Conservation (phyloP, 2,888 invertebrate species). For the Cheilosia urbana region DNA sequence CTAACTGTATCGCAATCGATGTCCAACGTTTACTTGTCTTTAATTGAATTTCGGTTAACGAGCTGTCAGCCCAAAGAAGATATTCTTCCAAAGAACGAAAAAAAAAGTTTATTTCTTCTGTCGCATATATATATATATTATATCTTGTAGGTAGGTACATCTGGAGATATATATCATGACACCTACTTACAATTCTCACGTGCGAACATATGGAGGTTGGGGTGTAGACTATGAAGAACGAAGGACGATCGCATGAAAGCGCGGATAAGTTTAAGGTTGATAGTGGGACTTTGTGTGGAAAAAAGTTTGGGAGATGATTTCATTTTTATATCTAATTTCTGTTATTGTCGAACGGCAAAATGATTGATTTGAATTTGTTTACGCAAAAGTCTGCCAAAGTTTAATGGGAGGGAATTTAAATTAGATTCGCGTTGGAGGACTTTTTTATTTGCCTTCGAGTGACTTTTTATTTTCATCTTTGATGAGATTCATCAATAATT, state of each 20-base stretch:
- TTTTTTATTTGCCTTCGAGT: background rate
- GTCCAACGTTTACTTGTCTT: conserved; percentile 62
- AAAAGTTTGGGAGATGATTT: conserved; percentile 29
- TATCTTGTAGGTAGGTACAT: no score
- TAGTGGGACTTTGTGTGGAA: conserved; percentile 1
- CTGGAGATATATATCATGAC: background rate
- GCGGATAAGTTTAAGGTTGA: conserved; percentile 5
- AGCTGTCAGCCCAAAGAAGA: conserved; percentile 60
- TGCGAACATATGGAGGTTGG: conserved; percentile 26
- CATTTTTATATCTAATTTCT: conserved; percentile 9
- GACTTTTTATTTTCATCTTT: background rate
- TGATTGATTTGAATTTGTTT: conserved; percentile 54
- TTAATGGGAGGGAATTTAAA: conserved; percentile 36
- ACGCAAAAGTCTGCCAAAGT: conserved; percentile 4
- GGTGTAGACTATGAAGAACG: background rate
- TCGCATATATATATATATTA: background rate
- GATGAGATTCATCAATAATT: no score
- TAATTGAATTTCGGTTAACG: conserved; percentile 68
- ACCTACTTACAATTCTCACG: conserved; percentile 11
- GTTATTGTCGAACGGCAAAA: conserved; percentile 28
- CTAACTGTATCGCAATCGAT: conserved; percentile 62
- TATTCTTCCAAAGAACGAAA: conserved; percentile 29
- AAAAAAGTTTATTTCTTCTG: conserved; percentile 5
- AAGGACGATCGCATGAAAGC: conserved; percentile 1
- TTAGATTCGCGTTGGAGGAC: conserved; percentile 20